A percentile compares a stretch with the other conserved stretches of the same genome.
phyloP scores from a whole-genome alignment of 2,113 vertebrate species.

The Physeter macrocephalus region DNA sequence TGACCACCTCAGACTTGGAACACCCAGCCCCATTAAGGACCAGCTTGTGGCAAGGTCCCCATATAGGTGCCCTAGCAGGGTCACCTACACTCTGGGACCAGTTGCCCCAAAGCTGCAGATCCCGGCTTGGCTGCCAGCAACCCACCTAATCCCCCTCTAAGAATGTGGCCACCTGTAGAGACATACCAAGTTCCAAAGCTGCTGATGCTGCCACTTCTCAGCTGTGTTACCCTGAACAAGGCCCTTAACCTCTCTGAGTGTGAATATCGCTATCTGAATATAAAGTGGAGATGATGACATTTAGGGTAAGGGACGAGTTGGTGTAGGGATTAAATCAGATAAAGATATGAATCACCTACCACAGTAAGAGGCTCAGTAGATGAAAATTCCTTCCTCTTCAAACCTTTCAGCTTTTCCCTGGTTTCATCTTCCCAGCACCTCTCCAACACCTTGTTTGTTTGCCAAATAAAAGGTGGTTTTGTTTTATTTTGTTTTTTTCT shows the following conservation, averaged over 20 bases:
- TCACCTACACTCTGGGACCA: neutral
- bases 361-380: neutral
- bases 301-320: neutral
- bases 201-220: neutral
- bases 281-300: neutral
- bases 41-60: neutral
- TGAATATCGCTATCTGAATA: neutral
- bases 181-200: neutral
- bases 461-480: conserved; percentile 32
- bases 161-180: neutral
- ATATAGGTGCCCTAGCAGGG: neutral
- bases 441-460: conserved; percentile 8
- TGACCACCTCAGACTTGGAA: neutral
- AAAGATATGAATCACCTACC: neutral
- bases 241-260: neutral
- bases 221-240: neutral
- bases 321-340: neutral
- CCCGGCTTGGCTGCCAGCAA: neutral
- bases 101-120: neutral
- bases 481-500: conserved; percentile 26
- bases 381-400: neutral
- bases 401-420: neutral
- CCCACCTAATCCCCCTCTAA: neutral
- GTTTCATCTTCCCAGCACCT: neutral
- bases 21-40: neutral